Conservation (phyloP, 2,113 vertebrate species). For the Odontophorus gujanensis region DNA sequence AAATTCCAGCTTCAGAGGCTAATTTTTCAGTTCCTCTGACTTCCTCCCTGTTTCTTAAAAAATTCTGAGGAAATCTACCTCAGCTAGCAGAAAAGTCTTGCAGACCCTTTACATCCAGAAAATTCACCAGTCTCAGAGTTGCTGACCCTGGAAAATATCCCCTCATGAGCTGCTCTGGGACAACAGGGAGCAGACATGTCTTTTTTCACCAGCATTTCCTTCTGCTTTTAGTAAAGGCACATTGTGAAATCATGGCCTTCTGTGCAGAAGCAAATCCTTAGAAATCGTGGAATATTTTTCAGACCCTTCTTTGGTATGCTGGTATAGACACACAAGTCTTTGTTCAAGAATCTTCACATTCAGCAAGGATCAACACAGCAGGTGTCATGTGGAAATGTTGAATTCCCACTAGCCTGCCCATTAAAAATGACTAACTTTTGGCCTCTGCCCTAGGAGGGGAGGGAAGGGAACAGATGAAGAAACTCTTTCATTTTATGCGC, state of each 20-base stretch:
- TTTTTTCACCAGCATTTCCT: neutral
- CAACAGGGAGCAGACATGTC: neutral
- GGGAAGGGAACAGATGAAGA: neutral
- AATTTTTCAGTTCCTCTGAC: neutral
- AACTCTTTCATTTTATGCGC: slow-evolving; percentile 12
- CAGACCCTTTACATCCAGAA: neutral
- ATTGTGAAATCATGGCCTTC: neutral
- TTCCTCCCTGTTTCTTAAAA: neutral
- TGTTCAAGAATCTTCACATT: neutral
- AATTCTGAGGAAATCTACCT: neutral
- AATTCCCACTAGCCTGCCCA: neutral
- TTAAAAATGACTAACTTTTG: neutral
- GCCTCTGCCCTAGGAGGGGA: neutral
- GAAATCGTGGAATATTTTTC: neutral
- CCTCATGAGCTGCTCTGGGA: neutral
- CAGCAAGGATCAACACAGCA: neutral
- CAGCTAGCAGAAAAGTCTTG: neutral
- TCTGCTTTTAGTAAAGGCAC: neutral
- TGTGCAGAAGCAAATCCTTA: neutral
- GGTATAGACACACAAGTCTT: neutral
- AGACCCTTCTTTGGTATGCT: accelerated
- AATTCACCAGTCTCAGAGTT: neutral
- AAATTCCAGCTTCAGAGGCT: neutral
- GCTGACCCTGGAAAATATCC: neutral
- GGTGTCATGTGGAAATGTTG: accelerated